Conservation (phyloP, 2,888 invertebrate genomes). For the Euclidia mi region DNA sequence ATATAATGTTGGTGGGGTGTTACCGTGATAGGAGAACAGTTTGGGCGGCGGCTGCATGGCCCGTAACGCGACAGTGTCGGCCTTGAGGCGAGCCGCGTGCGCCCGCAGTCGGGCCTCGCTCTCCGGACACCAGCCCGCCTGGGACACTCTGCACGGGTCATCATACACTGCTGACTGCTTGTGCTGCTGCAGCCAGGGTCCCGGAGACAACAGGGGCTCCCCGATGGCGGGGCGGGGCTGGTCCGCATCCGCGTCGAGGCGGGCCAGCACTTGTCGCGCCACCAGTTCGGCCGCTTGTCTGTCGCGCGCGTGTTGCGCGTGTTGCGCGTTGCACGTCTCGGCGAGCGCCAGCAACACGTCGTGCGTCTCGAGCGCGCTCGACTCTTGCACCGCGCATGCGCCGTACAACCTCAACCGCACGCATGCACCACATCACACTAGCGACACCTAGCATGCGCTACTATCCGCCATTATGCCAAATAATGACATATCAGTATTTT, state of each 20-base stretch:
- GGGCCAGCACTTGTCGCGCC: conserved; percentile 93
- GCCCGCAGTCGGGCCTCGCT: conserved; percentile 93
- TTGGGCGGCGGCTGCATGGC: conserved; percentile 74
- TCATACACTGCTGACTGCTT: conserved; percentile 53
- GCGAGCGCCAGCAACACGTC: conserved; percentile 95
- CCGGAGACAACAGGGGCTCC: conserved; percentile 91
- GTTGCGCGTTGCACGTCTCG: conserved; percentile 91
- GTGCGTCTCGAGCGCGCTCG: conserved; percentile 96
- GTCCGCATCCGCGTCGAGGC: conserved; percentile 92
- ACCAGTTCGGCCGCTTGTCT: conserved; percentile 94
- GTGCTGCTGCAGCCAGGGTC: conserved; percentile 79
- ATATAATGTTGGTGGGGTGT: neutral
- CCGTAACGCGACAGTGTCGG: conserved; percentile 91
- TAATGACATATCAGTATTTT: too few relatives aligned
- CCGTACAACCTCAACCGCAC: conserved; percentile 91
- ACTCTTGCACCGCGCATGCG: conserved; percentile 96
- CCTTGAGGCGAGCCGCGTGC: conserved; percentile 94
- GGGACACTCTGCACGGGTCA: conserved; percentile 17
- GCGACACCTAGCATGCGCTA: too few relatives aligned
- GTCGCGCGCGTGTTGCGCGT: conserved; percentile 58
- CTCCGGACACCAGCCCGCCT: conserved; percentile 86
- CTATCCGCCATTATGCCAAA: too few relatives aligned
- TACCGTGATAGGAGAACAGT: conserved; percentile 81
- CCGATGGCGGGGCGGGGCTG: conserved; percentile 73
- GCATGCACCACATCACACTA: too few relatives aligned